phyloP scores from a whole-genome alignment of 2,888 invertebrate genomes.

The Apodemia mormo region DNA sequence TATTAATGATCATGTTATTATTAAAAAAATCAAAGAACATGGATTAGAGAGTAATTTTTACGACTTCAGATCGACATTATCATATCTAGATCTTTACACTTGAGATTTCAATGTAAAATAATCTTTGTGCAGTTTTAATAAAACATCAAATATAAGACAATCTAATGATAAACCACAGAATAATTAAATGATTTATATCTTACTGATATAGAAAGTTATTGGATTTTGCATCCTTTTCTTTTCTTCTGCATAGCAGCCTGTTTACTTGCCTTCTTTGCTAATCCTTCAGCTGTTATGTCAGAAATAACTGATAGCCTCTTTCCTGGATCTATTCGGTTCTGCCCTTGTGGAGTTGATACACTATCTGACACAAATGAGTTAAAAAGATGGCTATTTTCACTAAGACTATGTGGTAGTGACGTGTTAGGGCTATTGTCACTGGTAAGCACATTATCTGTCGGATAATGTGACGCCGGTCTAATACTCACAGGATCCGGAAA shows the following conservation, averaged over 20 bases:
- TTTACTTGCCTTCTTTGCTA: constrained; percentile 70
- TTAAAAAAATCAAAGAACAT: background rate
- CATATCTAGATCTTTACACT: background rate
- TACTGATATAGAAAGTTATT: constrained; percentile 43
- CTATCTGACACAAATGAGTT: constrained; percentile 61
- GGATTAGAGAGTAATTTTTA: constrained; percentile 12
- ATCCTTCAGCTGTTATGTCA: constrained; percentile 70
- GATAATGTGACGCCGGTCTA: constrained; percentile 72
- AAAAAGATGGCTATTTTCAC: constrained; percentile 72
- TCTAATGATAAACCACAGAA: constrained; percentile 18
- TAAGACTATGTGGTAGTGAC: constrained; percentile 64
- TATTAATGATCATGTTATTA: constrained; percentile 6
- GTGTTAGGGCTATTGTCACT: constrained; percentile 45
- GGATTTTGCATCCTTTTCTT: constrained; percentile 73
- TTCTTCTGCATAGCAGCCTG: constrained; percentile 68
- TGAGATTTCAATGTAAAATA: constrained; percentile 16
- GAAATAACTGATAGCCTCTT: constrained; percentile 74
- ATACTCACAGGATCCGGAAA: constrained; percentile 76
- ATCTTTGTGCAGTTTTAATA: constrained; percentile 10
- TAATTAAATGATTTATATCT: constrained; percentile 22
- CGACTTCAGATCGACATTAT: background rate
- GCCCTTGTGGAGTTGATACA: constrained; percentile 37
- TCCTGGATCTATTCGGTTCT: constrained; percentile 53
- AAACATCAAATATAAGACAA: constrained; percentile 7
- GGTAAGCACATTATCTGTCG: constrained; percentile 54